These are phyloP conservation scores for Machimus rusticus DNA, from an alignment of 2,888 invertebrate genomes.

Conservation along the genomic window DNA sequence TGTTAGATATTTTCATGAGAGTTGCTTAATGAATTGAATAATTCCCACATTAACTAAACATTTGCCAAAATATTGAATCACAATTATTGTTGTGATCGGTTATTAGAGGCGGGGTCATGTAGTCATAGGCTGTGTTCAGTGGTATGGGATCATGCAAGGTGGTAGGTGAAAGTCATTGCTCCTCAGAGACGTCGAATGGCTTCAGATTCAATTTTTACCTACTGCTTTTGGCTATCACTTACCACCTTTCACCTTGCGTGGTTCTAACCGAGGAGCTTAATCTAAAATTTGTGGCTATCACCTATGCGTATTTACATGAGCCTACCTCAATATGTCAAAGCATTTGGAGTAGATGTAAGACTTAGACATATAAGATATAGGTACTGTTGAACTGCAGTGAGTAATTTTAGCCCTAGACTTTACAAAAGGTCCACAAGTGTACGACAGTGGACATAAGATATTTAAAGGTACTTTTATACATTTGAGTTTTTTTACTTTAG, in stretches of 20 bases:
- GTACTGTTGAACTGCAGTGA: neutral
- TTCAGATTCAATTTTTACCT: neutral
- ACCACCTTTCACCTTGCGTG: neutral
- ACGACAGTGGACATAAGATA: no score
- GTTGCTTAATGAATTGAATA: neutral
- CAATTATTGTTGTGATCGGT: neutral
- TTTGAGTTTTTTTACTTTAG: no score
- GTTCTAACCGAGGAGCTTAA: neutral
- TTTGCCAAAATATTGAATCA: neutral
- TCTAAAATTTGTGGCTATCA: neutral
- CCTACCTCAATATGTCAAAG: neutral
- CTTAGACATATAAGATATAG: neutral
- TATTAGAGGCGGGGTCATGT: neutral
- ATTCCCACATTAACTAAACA: neutral
- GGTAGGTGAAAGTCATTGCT: neutral
- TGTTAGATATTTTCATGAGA: conserved; percentile 3
- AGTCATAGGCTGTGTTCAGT: neutral
- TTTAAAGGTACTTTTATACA: no score
- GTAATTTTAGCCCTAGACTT: neutral
- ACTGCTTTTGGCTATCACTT: neutral
- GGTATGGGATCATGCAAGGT: neutral
- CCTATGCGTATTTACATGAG: neutral
- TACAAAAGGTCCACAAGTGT: no score
- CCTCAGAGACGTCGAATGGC: neutral
- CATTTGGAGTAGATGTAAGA: neutral